Percentiles rank a stretch among this genome's conserved stretches.
Evolutionary conservation across 1,140 invertebrate species (phyloP).

Genomic region (Notospermus geniculatus): DNA sequence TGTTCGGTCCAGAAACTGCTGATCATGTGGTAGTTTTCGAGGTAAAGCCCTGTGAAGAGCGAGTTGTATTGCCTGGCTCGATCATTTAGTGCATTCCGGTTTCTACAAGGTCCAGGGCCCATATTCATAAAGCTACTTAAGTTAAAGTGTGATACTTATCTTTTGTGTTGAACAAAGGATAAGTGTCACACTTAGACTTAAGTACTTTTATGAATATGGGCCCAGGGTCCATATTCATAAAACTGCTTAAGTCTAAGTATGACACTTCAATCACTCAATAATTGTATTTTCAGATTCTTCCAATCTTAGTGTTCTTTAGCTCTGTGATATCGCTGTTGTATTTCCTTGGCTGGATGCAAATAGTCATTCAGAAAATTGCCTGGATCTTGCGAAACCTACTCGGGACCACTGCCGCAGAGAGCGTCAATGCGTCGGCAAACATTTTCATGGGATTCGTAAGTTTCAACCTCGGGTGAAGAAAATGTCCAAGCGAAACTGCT

Average conservation of each 20-base stretch:
- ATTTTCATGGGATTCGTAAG: constrained; percentile 24
- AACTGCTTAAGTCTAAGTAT: too few species aligned
- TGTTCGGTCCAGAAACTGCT: constrained; percentile 67
- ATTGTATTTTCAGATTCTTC: constrained; percentile 17
- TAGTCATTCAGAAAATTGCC: constrained; percentile 17
- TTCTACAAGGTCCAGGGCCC: not conserved
- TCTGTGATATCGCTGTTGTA: constrained; percentile 19
- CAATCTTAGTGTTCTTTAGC: constrained; percentile 21
- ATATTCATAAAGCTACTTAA: too few species aligned
- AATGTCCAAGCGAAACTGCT: too few species aligned
- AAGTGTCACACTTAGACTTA: too few species aligned
- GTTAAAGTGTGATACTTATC: too few species aligned
- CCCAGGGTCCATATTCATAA: too few species aligned
- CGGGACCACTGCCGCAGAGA: constrained; percentile 25
- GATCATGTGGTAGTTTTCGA: constrained; percentile 34
- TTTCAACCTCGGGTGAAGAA: too few species aligned
- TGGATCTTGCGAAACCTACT: constrained; percentile 18
- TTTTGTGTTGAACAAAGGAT: too few species aligned
- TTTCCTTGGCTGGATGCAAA: constrained; percentile 19
- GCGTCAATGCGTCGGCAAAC: constrained; percentile 17
- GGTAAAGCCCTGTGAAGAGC: constrained; percentile 11
- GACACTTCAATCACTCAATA: too few species aligned
- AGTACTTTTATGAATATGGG: too few species aligned
- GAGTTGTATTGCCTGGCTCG: not conserved
- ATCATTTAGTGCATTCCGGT: not conserved